These are phyloP conservation scores for Cordilura impudica DNA, from an alignment of 2,888 invertebrate genomes.

Conservation along the genomic window DNA sequence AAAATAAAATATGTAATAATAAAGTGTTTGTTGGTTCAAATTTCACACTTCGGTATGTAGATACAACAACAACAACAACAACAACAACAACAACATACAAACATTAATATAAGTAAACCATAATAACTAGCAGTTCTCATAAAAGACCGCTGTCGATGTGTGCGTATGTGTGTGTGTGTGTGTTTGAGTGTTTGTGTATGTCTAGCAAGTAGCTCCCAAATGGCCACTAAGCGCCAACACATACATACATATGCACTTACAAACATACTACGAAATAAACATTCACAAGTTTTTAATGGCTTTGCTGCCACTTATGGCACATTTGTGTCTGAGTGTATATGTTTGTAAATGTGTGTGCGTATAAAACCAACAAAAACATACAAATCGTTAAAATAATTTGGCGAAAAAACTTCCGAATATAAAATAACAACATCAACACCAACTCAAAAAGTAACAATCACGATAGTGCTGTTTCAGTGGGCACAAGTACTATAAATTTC, in stretches of 20 bases:
- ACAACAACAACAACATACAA: not conserved
- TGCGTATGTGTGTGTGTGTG: constrained; percentile 3
- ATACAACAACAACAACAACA: not conserved
- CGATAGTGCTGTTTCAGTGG: constrained; percentile 73
- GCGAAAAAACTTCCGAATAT: constrained; percentile 14
- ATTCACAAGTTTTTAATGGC: constrained; percentile 70
- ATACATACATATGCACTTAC: constrained; percentile 47
- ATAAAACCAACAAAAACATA: constrained; percentile 28
- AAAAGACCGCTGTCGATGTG: not conserved
- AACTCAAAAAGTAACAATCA: constrained; percentile 73
- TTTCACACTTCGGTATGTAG: constrained; percentile 16
- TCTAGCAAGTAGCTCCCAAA: constrained; percentile 72
- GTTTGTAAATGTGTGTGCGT: constrained; percentile 52
- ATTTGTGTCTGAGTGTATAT: constrained; percentile 37
- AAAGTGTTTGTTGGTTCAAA: constrained; percentile 25
- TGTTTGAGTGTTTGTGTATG: constrained; percentile 33
- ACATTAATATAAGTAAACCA: not conserved
- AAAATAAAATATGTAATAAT: constrained; percentile 17
- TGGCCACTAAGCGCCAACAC: constrained; percentile 75
- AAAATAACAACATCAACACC: constrained; percentile 32
- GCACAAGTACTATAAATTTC: constrained; percentile 54
- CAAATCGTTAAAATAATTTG: constrained; percentile 50
- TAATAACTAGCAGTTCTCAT: not conserved
- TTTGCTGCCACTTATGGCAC: constrained; percentile 60
- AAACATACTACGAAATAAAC: constrained; percentile 53